Base-by-base conservation (phyloP, 1,140 invertebrate genomes). In the Caenorhabditis latens region DNA sequence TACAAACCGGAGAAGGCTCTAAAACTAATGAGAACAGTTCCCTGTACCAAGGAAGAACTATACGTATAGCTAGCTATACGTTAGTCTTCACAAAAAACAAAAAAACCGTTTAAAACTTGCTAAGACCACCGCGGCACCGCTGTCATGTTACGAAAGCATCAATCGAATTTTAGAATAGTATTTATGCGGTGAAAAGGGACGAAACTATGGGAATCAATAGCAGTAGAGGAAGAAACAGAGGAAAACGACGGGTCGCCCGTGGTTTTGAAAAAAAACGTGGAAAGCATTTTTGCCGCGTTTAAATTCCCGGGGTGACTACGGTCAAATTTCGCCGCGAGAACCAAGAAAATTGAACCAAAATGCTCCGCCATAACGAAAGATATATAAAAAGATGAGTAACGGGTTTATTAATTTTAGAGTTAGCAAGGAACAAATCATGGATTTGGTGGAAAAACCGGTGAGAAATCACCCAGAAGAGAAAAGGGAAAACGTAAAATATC, bases 401-500 rank as follows among this genome's bases (percentile, higher is more conserved):
- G 14, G 6, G 8, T 71, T 71, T 19, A 32, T 71, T 71, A 43
- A 32, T 7, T 9, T 9, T 19, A 7, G 16, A 19, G 43, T 71
- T 14, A 16, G 46, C 7, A 50, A 9, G 9, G 9, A 50, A 24
- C 43, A 79, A 50, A 79, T 79, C 71, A 79, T 79, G 71, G 71
- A 24, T 50, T 79, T 79, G n/a, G 16, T 79, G 53, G n/a, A 32
- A 75, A 43, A 79, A 79, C 71, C 71, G 71, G 71, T 79, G 71
- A 79, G 46, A 50, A 21, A 24, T 53, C 71, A 79, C 71, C 46
- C 71, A 21, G 40, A 43, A 50, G 32, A 79, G 53, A 50, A 79
- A 19, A 50, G 24, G 4, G 40, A 50, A 71, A 71, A 13, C 14
- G 21, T 6, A 57, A 43, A 19, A 21, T 9, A 7, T 32, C 24